A percentile compares a stretch with the other conserved stretches of the same genome.
Evolutionary conservation across 2,797 vertebrate species (phyloP).

Genomic region (Paratrypauchen microcephalus): DNA sequence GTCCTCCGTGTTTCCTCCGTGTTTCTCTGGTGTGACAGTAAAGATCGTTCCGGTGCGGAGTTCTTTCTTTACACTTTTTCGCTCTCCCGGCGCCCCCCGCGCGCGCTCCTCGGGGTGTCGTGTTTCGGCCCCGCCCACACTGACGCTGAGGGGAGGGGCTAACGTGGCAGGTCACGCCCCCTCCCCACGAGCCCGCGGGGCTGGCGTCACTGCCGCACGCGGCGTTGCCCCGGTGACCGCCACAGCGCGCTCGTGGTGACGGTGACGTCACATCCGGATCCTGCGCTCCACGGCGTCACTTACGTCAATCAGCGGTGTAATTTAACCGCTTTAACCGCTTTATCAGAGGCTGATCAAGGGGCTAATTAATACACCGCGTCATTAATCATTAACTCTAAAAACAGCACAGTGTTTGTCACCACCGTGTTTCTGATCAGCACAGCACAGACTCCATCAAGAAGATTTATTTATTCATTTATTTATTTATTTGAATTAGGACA

Average conservation of each 20-base stretch:
- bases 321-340: constrained; percentile 44
- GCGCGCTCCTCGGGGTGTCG: constrained; percentile 77
- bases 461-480: too few species aligned
- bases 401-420: too few species aligned
- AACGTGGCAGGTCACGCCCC: constrained; percentile 77
- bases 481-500: too few species aligned
- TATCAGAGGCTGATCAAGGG: constrained; percentile 36
- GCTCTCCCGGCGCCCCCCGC: constrained; percentile 58
- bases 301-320: constrained; percentile 68
- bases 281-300: constrained; percentile 31
- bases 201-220: constrained; percentile 77
- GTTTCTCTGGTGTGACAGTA: too few species aligned
- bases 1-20: too few species aligned
- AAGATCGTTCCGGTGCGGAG: constrained; percentile 38
- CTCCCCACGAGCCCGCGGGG: constrained; percentile 72
- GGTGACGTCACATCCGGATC: constrained; percentile 72
- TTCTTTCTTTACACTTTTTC: constrained; percentile 68
- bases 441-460: too few species aligned
- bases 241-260: constrained; percentile 48
- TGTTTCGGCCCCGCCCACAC: constrained; percentile 81
- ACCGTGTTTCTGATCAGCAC: too few species aligned
- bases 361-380: constrained; percentile 35
- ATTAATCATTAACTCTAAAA: constrained; percentile 42
- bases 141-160: constrained; percentile 55
- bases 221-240: constrained; percentile 76